A percentile compares a stretch with the other conserved stretches of the same genome.
These are phyloP conservation scores for Lycaon pictus DNA, from an alignment of 2,113 vertebrate genomes.

Conservation along the genomic window DNA sequence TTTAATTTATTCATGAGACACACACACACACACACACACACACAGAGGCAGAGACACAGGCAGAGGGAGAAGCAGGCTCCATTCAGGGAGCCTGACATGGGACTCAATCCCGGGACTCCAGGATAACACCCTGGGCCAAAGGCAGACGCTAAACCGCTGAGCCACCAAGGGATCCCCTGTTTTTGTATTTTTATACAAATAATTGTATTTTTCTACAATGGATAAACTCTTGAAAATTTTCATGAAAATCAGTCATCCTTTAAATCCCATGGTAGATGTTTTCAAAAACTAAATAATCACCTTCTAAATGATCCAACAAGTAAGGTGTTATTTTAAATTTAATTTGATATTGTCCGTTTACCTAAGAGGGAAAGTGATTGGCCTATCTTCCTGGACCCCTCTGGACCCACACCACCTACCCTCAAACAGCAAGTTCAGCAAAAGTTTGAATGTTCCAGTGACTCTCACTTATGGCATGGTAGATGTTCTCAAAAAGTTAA, in stretches of 20 bases:
- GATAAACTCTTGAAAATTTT: conserved; percentile 22
- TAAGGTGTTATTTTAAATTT: background rate
- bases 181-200: background rate
- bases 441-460: background rate
- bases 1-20: too few species aligned
- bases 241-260: background rate
- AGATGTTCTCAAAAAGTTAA: conserved; percentile 12
- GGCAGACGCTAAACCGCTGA: too few species aligned
- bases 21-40: too few species aligned
- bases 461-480: background rate
- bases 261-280: background rate
- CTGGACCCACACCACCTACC: background rate
- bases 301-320: background rate
- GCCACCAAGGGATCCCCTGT: background rate
- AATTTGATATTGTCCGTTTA: background rate
- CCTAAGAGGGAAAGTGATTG: background rate
- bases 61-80: too few species aligned
- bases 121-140: too few species aligned
- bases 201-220: background rate
- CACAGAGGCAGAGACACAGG: too few species aligned
- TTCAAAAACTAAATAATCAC: conserved; percentile 1
- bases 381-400: background rate
- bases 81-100: too few species aligned
- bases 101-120: too few species aligned
- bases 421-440: background rate